Evolutionary conservation across 2,888 invertebrate species (phyloP).

Genomic region (Acholoe squamosa): DNA sequence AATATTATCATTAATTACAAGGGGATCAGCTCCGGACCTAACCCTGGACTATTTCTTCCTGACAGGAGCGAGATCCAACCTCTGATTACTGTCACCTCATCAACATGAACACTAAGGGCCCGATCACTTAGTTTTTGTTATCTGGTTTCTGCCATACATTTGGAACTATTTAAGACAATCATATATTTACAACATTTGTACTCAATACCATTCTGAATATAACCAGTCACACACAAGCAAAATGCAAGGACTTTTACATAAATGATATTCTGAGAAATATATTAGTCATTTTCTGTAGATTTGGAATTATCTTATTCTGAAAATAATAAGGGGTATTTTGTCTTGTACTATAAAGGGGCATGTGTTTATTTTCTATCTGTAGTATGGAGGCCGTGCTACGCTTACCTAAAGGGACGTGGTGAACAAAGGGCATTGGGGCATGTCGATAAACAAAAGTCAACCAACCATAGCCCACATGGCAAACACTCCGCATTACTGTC

Average conservation of each 20-base stretch:
- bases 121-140: neutral
- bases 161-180: no score
- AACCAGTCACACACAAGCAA: no score
- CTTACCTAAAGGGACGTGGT: neutral
- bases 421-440: neutral
- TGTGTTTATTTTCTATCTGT: no score
- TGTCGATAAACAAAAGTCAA: neutral
- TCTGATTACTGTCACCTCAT: neutral
- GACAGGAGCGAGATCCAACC: slow-evolving; percentile 26
- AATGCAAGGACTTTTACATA: no score
- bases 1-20: no score
- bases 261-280: no score
- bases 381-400: neutral
- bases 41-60: neutral
- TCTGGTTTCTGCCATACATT: neutral
- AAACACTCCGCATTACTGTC: neutral
- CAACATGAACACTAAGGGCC: slow-evolving; percentile 27
- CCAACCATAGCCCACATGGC: neutral
- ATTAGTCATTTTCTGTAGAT: no score
- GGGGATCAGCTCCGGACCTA: neutral
- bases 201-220: no score
- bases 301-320: no score
- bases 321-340: no score
- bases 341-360: no score
- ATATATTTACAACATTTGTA: no score